phyloP scores from a whole-genome alignment of 2,113 vertebrate species.

The Butorides virescens region DNA sequence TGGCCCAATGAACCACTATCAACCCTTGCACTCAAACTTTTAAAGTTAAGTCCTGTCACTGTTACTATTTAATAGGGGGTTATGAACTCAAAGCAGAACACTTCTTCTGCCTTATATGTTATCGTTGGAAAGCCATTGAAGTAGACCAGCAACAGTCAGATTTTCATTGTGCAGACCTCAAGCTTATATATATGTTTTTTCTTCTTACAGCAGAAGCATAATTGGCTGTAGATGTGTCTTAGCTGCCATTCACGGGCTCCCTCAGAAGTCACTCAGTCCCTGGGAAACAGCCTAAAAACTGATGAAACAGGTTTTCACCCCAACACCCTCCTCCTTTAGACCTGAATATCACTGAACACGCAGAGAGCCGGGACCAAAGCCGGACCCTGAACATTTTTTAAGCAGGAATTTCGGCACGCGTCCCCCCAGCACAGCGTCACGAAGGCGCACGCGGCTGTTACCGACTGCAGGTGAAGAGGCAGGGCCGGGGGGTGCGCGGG shows the following conservation, averaged over 20 bases:
- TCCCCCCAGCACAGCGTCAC: accelerated
- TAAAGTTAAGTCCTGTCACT: neutral
- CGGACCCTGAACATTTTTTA: neutral
- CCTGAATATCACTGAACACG: accelerated
- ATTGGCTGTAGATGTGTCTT: accelerated
- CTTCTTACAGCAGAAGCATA: neutral
- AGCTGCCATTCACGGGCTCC: neutral
- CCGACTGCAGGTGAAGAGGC: neutral
- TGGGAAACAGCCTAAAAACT: neutral
- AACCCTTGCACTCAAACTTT: neutral
- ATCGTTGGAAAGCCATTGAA: neutral
- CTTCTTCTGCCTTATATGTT: neutral
- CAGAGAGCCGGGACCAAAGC: neutral
- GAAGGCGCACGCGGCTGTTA: accelerated
- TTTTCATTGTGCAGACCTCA: neutral
- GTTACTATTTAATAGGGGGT: neutral
- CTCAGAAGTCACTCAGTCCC: neutral
- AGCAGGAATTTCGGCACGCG: accelerated
- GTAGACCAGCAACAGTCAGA: neutral
- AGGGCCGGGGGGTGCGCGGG: neutral
- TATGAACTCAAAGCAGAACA: neutral
- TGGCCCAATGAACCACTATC: neutral
- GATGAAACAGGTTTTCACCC: neutral
- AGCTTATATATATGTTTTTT: no score
- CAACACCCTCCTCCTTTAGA: neutral